Evolutionary conservation across 2,113 vertebrate species (phyloP), one percentile per base, ranked within the genome.

Genomic region (Corydoras maculifer): DNA sequence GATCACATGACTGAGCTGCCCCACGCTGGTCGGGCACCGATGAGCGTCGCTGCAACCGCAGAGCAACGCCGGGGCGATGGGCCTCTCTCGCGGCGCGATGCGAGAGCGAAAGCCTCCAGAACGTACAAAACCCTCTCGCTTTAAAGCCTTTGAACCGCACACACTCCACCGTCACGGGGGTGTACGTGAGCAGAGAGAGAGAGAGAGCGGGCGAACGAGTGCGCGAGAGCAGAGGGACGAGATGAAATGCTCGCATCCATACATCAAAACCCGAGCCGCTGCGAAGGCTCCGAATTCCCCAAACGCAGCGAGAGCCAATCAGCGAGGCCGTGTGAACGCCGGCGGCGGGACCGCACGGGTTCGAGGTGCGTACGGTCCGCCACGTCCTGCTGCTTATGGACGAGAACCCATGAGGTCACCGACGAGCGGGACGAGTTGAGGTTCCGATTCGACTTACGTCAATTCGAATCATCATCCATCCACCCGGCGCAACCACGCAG

Each of bases 41-140:
- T 43, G 35, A 43, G 7, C 35, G 7, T 43, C 35, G 7, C 35
- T 5, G 4, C 1, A 43, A 43, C 35, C 35, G 4, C 18, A 25
- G 18, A 25, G 18, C 18, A 2, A 25, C 18, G 18, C 1, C 18
- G 18, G 18, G 18, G 18, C 18, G 18, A 25, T 25, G 18, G 18
- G 18, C 18, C 18, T 25, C 18, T 25, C 18, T 25, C 18, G 18
- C 18, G 18, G 18, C 18, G 18, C 18, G 18, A 25, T 25, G 55
- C 31, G 63, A 62, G 68, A 71, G 18, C 35, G 7, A 65, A 74
- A 70, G 70, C 63, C 50, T 25, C 58, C 66, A 13, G 69, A 30
- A 63, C 68, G 62, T 69, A 61, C 29, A 73, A 74, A 69, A 66
- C 70, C 69, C 65, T 57, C 58, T 30, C 30, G 62, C 75, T 70